Evolutionary conservation across 2,797 vertebrate species (phyloP).

Genomic region (Varecia variegata): DNA sequence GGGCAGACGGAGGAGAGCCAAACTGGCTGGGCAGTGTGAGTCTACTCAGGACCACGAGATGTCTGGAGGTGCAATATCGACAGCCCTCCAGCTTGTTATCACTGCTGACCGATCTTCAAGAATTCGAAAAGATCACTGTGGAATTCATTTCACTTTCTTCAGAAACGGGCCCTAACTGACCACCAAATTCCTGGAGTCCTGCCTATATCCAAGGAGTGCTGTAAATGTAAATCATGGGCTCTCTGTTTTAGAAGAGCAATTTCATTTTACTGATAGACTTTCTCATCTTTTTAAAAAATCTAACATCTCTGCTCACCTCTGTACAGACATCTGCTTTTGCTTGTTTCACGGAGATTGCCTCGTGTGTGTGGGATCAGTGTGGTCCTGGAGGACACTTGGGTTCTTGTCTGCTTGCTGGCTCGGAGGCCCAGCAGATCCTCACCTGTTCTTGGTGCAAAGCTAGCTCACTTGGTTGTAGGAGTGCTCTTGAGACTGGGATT

Average conservation of each 20-base stretch:
- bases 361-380: neutral
- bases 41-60: neutral
- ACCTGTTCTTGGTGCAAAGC: neutral
- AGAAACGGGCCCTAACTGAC: neutral
- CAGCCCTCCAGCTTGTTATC: neutral
- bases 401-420: neutral
- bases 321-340: neutral
- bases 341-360: neutral
- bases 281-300: neutral
- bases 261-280: neutral
- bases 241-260: neutral
- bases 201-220: neutral
- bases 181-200: neutral
- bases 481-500: neutral
- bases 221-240: neutral
- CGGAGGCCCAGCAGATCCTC: neutral
- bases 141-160: slow-evolving; percentile 21
- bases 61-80: neutral
- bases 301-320: neutral
- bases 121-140: neutral
- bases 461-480: neutral
- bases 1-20: neutral
- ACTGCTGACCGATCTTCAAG: neutral
- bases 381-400: neutral
- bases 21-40: neutral